Conservation (phyloP, 2,888 invertebrate species). For the Torymus tubicola region DNA sequence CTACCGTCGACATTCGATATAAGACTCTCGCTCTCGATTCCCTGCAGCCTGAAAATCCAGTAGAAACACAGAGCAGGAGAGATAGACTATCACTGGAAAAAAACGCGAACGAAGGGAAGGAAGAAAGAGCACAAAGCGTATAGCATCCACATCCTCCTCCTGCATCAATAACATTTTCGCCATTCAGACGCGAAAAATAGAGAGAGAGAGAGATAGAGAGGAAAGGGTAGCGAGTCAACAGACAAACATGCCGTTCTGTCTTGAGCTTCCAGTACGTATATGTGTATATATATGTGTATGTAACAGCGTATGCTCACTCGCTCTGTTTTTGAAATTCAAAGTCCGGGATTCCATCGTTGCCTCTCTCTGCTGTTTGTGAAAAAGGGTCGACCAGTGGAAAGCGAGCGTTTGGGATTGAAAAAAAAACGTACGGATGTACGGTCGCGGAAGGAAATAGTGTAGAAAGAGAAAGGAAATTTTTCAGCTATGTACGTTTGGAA, state of each 20-base stretch:
- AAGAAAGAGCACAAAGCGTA: conserved; percentile 34
- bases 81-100: not conserved
- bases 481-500: no score
- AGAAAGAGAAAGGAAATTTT: no score
- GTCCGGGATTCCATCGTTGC: conserved; percentile 38
- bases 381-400: conserved; percentile 1
- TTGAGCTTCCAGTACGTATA: not conserved
- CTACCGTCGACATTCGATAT: conserved; percentile 35
- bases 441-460: not conserved
- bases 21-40: not conserved
- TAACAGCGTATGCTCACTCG: conserved; percentile 9
- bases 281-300: not conserved
- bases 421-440: conserved; percentile 13
- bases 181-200: conserved; percentile 53
- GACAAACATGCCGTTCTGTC: conserved; percentile 37
- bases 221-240: conserved; percentile 38
- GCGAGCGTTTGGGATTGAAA: conserved; percentile 1
- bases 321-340: conserved; percentile 48
- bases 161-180: conserved; percentile 69
- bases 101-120: conserved; percentile 53
- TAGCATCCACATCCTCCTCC: conserved; percentile 34
- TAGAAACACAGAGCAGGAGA: not conserved
- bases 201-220: conserved; percentile 39
- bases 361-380: not conserved
- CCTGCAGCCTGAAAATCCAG: not conserved